phyloP scores from a whole-genome alignment of 2,888 invertebrate species.

The Idaea straminata region DNA sequence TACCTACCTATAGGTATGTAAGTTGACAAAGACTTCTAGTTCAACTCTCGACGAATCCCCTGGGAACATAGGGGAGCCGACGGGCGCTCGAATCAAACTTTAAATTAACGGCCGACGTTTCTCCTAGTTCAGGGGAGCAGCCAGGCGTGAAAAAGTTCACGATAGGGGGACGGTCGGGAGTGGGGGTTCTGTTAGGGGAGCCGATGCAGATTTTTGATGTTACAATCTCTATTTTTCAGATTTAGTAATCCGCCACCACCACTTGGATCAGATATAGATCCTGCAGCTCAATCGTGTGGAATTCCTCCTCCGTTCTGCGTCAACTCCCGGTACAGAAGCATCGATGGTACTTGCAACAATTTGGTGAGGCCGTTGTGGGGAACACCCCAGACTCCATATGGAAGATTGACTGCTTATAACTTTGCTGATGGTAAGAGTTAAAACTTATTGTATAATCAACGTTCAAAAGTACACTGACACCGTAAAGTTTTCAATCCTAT shows the following conservation, averaged over 20 bases:
- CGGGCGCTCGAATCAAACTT: too few relatives aligned
- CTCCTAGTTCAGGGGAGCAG: too few relatives aligned
- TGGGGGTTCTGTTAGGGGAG: too few relatives aligned
- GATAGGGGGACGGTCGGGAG: too few relatives aligned
- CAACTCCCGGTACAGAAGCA: conserved; percentile 83
- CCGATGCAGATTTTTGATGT: not conserved
- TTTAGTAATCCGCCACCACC: conserved; percentile 72
- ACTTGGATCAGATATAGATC: conserved; percentile 60
- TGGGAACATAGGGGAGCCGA: too few relatives aligned
- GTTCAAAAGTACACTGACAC: too few relatives aligned
- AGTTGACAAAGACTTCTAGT: too few relatives aligned
- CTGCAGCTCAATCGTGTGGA: conserved; percentile 72
- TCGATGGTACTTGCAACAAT: conserved; percentile 98
- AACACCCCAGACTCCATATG: conserved; percentile 85
- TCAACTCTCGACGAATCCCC: too few relatives aligned
- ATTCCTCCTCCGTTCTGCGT: conserved; percentile 69
- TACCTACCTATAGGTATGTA: too few relatives aligned
- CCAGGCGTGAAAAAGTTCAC: too few relatives aligned
- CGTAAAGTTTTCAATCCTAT: too few relatives aligned
- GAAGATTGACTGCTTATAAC: conserved; percentile 81
- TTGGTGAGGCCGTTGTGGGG: conserved; percentile 90
- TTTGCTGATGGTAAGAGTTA: conserved; percentile 83
- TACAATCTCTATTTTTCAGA: conserved; percentile 34
- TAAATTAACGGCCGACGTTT: too few relatives aligned
- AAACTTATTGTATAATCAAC: not conserved